These are phyloP conservation scores for Mellilla xanthometata DNA, from an alignment of 2,888 invertebrate genomes.

Conservation along the genomic window DNA sequence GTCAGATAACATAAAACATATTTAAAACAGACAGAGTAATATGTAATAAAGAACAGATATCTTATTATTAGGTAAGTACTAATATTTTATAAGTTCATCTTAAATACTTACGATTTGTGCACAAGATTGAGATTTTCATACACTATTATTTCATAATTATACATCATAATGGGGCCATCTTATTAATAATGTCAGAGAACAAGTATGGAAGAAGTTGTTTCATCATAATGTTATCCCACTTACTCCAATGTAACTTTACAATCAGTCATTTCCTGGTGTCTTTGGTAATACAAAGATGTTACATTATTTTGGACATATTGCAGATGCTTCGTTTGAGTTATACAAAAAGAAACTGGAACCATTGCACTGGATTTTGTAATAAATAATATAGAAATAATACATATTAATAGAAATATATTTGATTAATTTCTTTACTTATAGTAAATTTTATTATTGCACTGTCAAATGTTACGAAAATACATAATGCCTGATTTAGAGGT, in stretches of 20 bases:
- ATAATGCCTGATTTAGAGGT: slow-evolving; percentile 25
- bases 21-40: slow-evolving; percentile 1
- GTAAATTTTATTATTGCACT: slow-evolving; percentile 78
- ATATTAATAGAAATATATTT: slow-evolving; percentile 47
- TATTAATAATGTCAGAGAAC: slow-evolving; percentile 44
- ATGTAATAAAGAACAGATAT: slow-evolving; percentile 18
- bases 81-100: slow-evolving; percentile 30
- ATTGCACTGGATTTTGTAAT: slow-evolving; percentile 66
- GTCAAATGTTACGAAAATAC: slow-evolving; percentile 42
- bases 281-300: slow-evolving; percentile 59
- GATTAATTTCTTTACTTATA: slow-evolving; percentile 69
- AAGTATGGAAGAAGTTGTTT: slow-evolving; percentile 50
- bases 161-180: slow-evolving; percentile 49
- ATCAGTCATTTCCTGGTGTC: slow-evolving; percentile 64
- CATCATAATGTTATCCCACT: slow-evolving; percentile 25
- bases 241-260: slow-evolving; percentile 48
- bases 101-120: slow-evolving; percentile 66
- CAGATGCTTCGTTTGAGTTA: slow-evolving; percentile 32
- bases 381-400: slow-evolving; percentile 31
- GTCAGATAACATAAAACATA: slow-evolving; percentile 14
- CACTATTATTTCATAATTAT: slow-evolving; percentile 39
- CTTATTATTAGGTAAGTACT: slow-evolving; percentile 22
- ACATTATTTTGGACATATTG: slow-evolving; percentile 37
- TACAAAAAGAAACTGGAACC: slow-evolving; percentile 46
- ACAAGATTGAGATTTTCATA: slow-evolving; percentile 56